Conservation (phyloP, 2,797 vertebrate species). For the Platalea minor region DNA sequence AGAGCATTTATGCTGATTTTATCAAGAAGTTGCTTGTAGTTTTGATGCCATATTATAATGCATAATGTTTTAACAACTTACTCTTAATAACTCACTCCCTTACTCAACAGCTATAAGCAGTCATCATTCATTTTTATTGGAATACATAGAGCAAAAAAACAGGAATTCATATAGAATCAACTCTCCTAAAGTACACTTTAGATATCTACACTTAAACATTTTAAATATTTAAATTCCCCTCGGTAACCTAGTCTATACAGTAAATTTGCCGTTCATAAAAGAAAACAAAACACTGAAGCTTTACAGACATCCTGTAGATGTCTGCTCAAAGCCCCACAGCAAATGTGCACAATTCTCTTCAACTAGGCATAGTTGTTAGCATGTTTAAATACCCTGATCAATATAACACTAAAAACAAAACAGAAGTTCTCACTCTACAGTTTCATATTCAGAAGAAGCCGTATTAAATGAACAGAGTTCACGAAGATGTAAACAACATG, state of each 20-base stretch:
- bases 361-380: background rate
- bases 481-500: background rate
- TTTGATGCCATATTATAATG: background rate
- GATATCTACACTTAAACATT: background rate
- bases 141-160: background rate
- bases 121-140: background rate
- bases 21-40: background rate
- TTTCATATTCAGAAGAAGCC: background rate
- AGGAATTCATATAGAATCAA: background rate
- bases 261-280: background rate
- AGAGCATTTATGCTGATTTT: background rate
- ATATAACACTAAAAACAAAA: background rate
- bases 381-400: background rate
- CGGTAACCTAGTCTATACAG: background rate
- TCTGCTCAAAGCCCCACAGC: background rate
- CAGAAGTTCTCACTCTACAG: background rate
- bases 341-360: rapidly evolving
- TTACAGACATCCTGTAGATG: background rate
- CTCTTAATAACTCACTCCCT: background rate
- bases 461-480: background rate
- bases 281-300: background rate
- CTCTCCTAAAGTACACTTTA: background rate
- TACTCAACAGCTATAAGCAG: background rate
- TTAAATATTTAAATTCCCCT: background rate
- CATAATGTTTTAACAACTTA: background rate